A percentile compares a stretch with the other conserved stretches of the same genome.
Conservation (phyloP, 1,140 invertebrate species). For the Anastatus disparis region DNA sequence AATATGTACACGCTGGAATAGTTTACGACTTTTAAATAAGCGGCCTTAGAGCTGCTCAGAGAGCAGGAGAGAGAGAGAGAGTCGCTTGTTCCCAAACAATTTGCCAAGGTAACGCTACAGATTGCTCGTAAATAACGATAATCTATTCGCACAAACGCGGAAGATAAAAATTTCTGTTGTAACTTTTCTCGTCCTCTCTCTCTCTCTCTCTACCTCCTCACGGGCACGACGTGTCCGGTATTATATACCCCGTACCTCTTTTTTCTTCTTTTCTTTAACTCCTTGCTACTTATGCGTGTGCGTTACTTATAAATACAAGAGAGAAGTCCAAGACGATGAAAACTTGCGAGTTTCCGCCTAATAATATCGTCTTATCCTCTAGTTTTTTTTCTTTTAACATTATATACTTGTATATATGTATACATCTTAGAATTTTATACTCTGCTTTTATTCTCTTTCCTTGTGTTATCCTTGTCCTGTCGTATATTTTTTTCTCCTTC, state of each 20-base stretch:
- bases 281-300: too few relatives aligned
- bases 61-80: too few relatives aligned
- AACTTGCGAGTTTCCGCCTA: slow-evolving; percentile 46
- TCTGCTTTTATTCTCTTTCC: slow-evolving; percentile 20
- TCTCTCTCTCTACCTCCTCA: slow-evolving; percentile 42
- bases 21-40: slow-evolving; percentile 67
- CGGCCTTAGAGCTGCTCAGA: too few relatives aligned
- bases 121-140: slow-evolving; percentile 68
- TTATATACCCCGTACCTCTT: not conserved
- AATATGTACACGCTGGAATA: slow-evolving; percentile 44
- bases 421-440: slow-evolving; percentile 13
- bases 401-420: not conserved
- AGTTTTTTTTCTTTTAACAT: slow-evolving; percentile 12
- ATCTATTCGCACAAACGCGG: slow-evolving; percentile 66
- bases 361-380: slow-evolving; percentile 33
- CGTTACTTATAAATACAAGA: too few relatives aligned
- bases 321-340: slow-evolving; percentile 33
- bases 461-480: not conserved
- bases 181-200: slow-evolving; percentile 44
- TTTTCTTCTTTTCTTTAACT: not conserved
- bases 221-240: not conserved
- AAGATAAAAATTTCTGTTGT: slow-evolving; percentile 68
- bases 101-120: slow-evolving; percentile 61
- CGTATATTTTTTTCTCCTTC: slow-evolving; percentile 3
- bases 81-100: slow-evolving; percentile 64